phyloP scores from a whole-genome alignment of 2,113 vertebrate species.

The Melanostigma gelatinosum region DNA sequence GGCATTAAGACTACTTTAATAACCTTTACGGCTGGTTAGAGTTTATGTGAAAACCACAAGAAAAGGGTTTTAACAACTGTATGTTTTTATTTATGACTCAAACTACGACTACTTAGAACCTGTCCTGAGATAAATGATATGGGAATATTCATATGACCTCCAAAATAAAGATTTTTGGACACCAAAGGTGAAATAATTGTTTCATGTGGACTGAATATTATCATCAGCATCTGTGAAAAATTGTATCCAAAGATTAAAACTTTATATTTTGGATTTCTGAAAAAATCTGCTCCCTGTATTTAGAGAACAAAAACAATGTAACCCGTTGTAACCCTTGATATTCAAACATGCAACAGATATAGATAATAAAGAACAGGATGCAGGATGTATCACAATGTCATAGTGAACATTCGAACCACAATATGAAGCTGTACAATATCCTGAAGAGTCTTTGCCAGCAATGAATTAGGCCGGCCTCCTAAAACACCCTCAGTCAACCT shows the following conservation, averaged over 20 bases:
- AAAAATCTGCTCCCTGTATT: not conserved
- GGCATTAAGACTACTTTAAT: not conserved
- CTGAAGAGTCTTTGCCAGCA: not conserved
- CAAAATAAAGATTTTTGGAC: not conserved
- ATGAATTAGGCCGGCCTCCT: too few relatives aligned
- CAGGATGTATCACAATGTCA: not conserved
- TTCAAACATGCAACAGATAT: not conserved
- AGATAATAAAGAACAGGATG: not conserved
- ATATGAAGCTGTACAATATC: not conserved
- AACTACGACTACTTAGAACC: not conserved
- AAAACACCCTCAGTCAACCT: slow-evolving; percentile 1
- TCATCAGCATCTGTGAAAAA: not conserved
- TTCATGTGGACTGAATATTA: not conserved
- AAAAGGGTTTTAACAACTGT: not conserved
- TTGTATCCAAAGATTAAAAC: not conserved
- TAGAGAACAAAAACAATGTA: not conserved
- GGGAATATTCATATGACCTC: not conserved
- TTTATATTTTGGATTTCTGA: not conserved
- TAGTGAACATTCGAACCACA: not conserved
- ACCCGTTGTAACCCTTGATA: not conserved
- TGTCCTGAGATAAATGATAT: not conserved
- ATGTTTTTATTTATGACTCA: not conserved
- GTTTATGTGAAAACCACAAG: not conserved
- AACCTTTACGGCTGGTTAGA: not conserved
- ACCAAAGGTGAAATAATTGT: not conserved